Conservation (phyloP, 2,888 invertebrate species). For the Volucella inflata region DNA sequence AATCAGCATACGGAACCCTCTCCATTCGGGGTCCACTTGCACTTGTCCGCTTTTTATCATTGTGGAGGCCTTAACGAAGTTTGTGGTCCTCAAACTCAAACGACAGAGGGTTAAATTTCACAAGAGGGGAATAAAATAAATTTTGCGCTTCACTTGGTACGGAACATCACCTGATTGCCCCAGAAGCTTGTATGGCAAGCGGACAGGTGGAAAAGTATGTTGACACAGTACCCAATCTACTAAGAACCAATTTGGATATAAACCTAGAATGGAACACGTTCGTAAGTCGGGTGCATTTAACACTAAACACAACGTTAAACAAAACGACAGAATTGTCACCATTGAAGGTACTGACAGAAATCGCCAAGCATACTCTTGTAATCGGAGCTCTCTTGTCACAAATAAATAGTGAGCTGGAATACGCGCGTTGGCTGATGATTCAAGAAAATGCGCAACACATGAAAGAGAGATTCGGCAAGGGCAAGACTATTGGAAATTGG, state of each 20-base stretch:
- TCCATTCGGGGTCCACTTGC: too few species aligned
- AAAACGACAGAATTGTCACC: slow-evolving; percentile 55
- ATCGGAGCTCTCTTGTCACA: slow-evolving; percentile 41
- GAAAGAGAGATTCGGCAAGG: slow-evolving; percentile 53
- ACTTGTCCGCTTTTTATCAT: slow-evolving; percentile 42
- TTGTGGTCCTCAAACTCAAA: slow-evolving; percentile 48
- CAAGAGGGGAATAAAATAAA: slow-evolving; percentile 26
- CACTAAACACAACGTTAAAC: slow-evolving; percentile 64
- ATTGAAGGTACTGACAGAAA: slow-evolving; percentile 43
- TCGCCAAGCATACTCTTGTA: slow-evolving; percentile 43
- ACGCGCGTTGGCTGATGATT: slow-evolving; percentile 38
- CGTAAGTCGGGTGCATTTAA: slow-evolving; percentile 60
- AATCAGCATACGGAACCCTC: too few species aligned
- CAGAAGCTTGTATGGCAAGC: slow-evolving; percentile 35
- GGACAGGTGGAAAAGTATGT: slow-evolving; percentile 39
- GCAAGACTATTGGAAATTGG: slow-evolving; percentile 56
- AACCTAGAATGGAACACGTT: slow-evolving; percentile 57
- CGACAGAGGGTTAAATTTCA: slow-evolving; percentile 26
- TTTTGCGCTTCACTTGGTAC: slow-evolving; percentile 24
- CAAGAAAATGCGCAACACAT: slow-evolving; percentile 49
- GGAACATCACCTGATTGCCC: slow-evolving; percentile 25
- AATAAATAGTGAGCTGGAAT: slow-evolving; percentile 46
- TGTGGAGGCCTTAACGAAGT: slow-evolving; percentile 66
- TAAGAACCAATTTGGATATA: slow-evolving; percentile 54
- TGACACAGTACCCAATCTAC: slow-evolving; percentile 46